A percentile compares a stretch with the other conserved stretches of the same genome.
These are phyloP conservation scores for Anguilla japonica DNA, from an alignment of 2,113 vertebrate species.

Conservation along the genomic window DNA sequence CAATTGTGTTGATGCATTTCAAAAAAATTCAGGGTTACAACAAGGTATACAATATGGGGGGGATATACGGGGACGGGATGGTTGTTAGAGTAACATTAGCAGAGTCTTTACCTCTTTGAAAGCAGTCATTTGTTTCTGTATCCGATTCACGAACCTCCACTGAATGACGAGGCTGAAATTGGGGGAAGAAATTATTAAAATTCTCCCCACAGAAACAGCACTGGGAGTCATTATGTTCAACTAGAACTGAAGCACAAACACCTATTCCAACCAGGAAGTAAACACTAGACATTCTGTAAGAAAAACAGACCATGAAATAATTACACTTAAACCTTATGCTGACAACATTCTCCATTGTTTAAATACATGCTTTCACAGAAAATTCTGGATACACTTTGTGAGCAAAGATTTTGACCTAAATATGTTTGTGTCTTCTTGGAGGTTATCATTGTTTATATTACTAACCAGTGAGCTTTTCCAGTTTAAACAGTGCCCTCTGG, in stretches of 20 bases:
- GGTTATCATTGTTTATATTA: too few relatives aligned
- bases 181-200: conserved; percentile 21
- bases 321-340: too few relatives aligned
- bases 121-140: conserved; percentile 94
- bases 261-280: not conserved
- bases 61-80: too few relatives aligned
- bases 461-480: not conserved
- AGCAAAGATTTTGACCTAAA: too few relatives aligned
- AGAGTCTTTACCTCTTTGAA: conserved; percentile 86
- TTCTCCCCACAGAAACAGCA: not conserved
- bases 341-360: too few relatives aligned
- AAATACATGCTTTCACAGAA: too few relatives aligned
- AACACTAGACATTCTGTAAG: not conserved
- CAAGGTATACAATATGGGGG: not conserved
- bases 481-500: not conserved
- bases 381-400: too few relatives aligned
- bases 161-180: conserved; percentile 90
- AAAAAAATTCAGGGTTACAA: not conserved
- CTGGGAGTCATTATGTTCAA: not conserved
- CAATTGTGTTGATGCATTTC: too few relatives aligned
- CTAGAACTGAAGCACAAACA: not conserved
- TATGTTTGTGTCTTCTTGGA: too few relatives aligned
- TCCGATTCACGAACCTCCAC: conserved; percentile 95
- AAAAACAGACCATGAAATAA: too few relatives aligned
- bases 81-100: not conserved